Evolutionary conservation across 2,888 invertebrate species (phyloP).

Genomic region (Halictus ligatus): DNA sequence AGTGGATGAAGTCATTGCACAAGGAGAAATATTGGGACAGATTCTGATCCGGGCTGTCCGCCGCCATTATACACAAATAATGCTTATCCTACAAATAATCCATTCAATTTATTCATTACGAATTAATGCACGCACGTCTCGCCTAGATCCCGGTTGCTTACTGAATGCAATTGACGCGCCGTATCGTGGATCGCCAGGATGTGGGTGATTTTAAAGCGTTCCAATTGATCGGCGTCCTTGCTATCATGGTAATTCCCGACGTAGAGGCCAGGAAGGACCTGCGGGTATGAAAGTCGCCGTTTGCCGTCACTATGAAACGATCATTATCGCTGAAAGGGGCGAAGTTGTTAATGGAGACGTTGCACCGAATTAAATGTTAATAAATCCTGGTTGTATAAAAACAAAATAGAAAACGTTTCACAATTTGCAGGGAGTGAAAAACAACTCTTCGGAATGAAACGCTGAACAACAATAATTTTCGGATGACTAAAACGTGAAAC

Average conservation of each 20-base stretch:
- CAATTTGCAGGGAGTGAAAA: too few relatives aligned
- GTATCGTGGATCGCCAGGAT: slow-evolving; percentile 98
- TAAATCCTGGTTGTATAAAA: too few relatives aligned
- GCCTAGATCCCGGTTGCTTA: slow-evolving; percentile 84
- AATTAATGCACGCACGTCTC: not conserved
- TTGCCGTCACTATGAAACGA: not conserved
- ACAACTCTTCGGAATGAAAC: too few relatives aligned
- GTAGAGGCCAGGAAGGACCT: slow-evolving; percentile 97
- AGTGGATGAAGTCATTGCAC: slow-evolving; percentile 98
- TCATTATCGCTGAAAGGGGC: not conserved
- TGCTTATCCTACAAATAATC: slow-evolving; percentile 92
- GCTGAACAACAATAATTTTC: too few relatives aligned
- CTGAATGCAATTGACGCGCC: slow-evolving; percentile 93
- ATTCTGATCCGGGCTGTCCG: slow-evolving; percentile 98
- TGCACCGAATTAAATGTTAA: too few relatives aligned
- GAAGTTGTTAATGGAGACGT: not conserved
- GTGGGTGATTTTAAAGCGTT: slow-evolving; percentile 96
- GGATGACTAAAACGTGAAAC: too few relatives aligned
- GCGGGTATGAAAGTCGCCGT: slow-evolving; percentile 69
- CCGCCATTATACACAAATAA: slow-evolving; percentile 97
- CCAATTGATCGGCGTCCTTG: slow-evolving; percentile 95
- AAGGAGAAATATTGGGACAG: slow-evolving; percentile 96
- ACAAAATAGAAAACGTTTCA: too few relatives aligned
- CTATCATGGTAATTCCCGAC: slow-evolving; percentile 98
- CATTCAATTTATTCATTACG: not conserved